These are phyloP conservation scores for Mactromeris polynyma DNA, from an alignment of 2,888 invertebrate genomes.

Conservation along the genomic window DNA sequence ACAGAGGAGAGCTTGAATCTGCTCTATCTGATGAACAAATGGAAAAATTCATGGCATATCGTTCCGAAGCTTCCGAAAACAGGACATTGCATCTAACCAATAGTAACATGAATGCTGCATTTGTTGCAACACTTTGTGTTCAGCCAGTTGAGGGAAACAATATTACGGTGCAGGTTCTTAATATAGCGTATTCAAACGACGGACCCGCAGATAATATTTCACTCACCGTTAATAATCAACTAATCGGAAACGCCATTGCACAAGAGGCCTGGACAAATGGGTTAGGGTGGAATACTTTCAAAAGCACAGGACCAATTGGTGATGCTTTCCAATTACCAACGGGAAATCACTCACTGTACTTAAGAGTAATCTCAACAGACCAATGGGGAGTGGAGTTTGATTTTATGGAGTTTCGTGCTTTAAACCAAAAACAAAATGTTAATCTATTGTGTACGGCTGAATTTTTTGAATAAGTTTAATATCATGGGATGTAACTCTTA, in stretches of 20 bases:
- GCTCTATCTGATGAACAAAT: not conserved
- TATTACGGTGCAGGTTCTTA: not conserved
- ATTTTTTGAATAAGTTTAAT: not conserved
- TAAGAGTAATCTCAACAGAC: not conserved
- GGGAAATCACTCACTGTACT: not conserved
- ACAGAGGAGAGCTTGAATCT: not conserved
- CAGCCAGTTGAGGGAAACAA: not conserved
- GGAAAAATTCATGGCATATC: not conserved
- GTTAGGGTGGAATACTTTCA: not conserved
- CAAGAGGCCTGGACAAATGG: not conserved
- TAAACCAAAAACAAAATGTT: not conserved
- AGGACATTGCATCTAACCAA: not conserved
- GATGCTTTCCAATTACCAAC: not conserved
- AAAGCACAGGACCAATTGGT: not conserved
- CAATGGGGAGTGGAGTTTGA: not conserved
- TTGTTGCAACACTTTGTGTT: not conserved
- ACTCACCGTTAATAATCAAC: not conserved
- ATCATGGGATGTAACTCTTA: not conserved
- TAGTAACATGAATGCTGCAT: no score
- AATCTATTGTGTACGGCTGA: not conserved
- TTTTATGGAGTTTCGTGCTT: not conserved
- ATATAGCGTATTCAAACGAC: conserved; percentile 1
- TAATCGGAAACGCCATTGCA: not conserved
- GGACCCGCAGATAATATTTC: not conserved
- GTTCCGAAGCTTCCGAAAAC: not conserved